These are phyloP conservation scores for Heliconius eleuchia DNA, from an alignment of 1,140 invertebrate species.

Conservation along the genomic window DNA sequence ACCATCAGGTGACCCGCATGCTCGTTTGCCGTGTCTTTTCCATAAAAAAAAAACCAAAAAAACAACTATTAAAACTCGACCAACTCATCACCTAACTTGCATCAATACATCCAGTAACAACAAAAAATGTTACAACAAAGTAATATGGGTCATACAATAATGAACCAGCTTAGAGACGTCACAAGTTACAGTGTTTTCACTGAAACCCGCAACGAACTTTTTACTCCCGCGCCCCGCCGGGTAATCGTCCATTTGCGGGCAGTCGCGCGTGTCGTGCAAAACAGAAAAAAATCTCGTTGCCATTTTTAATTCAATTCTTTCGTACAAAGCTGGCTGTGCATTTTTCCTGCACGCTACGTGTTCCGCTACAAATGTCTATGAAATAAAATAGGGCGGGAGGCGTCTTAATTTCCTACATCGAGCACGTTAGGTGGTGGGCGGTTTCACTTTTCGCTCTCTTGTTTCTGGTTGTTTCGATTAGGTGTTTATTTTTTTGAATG, in stretches of 20 bases:
- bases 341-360: slow-evolving; percentile 63
- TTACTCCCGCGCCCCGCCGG: slow-evolving; percentile 50
- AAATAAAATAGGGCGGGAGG: slow-evolving; percentile 58
- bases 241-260: slow-evolving; percentile 75
- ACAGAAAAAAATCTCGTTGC: slow-evolving; percentile 57
- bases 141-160: slow-evolving; percentile 15
- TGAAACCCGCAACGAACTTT: slow-evolving; percentile 51
- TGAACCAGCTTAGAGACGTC: slow-evolving; percentile 29
- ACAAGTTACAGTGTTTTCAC: slow-evolving; percentile 59
- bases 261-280: slow-evolving; percentile 67
- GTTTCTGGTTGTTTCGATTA: not conserved
- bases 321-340: slow-evolving; percentile 68
- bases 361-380: slow-evolving; percentile 64
- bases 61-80: no score
- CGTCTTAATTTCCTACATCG: slow-evolving; percentile 64
- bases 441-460: not conserved
- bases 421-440: not conserved
- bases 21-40: no score
- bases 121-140: not conserved
- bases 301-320: slow-evolving; percentile 76
- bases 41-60: no score
- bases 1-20: no score
- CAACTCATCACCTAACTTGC: no score
- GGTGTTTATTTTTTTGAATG: not conserved
- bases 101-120: not conserved